Conservation (phyloP, 2,113 vertebrate genomes). For the Psilopsiagon aymara region DNA sequence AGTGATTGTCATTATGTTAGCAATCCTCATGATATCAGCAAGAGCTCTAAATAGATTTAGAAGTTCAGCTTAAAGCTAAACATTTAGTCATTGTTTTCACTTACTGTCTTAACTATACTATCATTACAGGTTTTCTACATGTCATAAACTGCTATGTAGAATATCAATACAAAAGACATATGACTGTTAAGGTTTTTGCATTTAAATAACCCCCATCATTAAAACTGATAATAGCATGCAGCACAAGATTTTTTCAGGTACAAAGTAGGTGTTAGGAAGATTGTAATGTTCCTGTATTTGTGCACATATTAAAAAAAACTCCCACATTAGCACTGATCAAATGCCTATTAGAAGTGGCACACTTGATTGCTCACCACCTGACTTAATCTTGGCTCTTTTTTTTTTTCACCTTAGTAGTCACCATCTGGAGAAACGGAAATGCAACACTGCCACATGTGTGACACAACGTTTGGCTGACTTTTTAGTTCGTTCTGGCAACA, state of each 20-base stretch:
- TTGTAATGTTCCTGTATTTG: constrained; percentile 40
- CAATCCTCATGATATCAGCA: constrained; percentile 46
- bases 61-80: constrained; percentile 32
- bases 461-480: constrained; percentile 90
- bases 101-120: constrained; percentile 48
- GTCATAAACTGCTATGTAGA: constrained; percentile 7
- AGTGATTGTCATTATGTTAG: constrained; percentile 3
- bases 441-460: constrained; percentile 88
- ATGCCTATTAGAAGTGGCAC: background rate
- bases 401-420: constrained; percentile 66
- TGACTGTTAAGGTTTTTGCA: constrained; percentile 32
- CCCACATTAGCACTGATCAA: background rate
- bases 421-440: constrained; percentile 84
- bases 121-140: constrained; percentile 24
- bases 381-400: constrained; percentile 7
- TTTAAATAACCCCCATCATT: constrained; percentile 20
- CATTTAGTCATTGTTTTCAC: constrained; percentile 54
- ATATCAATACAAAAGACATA: constrained; percentile 20
- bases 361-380: background rate
- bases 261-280: constrained; percentile 11
- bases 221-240: constrained; percentile 12
- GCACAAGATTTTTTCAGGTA: background rate
- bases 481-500: constrained; percentile 85
- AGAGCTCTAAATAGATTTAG: constrained; percentile 47
- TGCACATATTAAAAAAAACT: constrained; percentile 20